Evolutionary conservation across 2,797 vertebrate genomes (phyloP), one percentile per base, ranked within the genome.

Genomic region (Platalea minor): DNA sequence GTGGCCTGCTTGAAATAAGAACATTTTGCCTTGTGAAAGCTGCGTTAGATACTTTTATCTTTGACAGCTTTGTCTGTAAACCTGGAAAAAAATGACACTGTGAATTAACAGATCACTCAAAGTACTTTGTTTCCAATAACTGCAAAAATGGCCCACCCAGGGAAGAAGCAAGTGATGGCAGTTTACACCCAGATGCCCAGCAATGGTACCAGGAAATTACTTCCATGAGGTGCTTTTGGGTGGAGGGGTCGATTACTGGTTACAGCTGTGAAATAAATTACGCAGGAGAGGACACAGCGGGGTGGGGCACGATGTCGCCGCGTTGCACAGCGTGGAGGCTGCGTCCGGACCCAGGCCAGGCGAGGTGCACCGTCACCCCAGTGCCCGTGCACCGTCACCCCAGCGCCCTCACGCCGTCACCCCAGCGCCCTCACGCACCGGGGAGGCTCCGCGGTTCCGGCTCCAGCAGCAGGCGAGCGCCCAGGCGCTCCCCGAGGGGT

Each of bases 271-370:
- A 33, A 31, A 57, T 10, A 13, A 41, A 21, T 19, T 2, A 19
- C 4, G 2, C 0, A 0, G 54, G 48, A 35, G 54, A 56, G 33
- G 37, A 28, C 45, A 15, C 7, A 11, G 77, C 0, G 2, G 20
- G n/a, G 3, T 10, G 18, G 74, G 41, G 37, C 33, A 14, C 1
- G 4, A 23, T 1, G 12, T 26, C 53, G 46, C 46, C 29, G 31
- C 2, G 4, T 14, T 4, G 60, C 31, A 5, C 10, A 18, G 60
- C 4, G 1, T 7, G 41, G 89, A 24, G 69, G 21, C 68, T 24
- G 48, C 3, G 4, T 23, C 18, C 2, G 2, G 33, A 23, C 15
- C 35, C 31, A 2, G 41, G 25, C 29, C 45, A 28, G 60, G 35
- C 3, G 3, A 25, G 57, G 35, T 5, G 10, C 53, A 12, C 20